phyloP scores from a whole-genome alignment of 2,797 vertebrate genomes.

The Typhlichthys eigenmanni region DNA sequence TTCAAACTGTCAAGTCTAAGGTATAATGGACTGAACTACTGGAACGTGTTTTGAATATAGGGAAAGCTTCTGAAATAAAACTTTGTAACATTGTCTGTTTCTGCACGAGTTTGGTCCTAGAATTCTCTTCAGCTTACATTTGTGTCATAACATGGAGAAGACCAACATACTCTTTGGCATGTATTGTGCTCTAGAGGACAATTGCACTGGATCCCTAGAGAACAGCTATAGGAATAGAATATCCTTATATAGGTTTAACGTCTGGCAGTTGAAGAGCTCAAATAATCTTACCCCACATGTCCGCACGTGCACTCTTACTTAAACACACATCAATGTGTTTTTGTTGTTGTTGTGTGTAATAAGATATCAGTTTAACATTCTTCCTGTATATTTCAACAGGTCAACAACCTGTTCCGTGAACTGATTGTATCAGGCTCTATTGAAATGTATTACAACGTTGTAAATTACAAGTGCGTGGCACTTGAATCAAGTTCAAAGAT shows the following conservation, averaged over 20 bases:
- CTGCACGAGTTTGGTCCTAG: neutral
- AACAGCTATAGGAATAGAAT: conserved; percentile 71
- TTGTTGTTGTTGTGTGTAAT: neutral
- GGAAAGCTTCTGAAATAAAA: neutral
- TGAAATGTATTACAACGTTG: conserved; percentile 24
- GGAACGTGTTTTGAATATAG: neutral
- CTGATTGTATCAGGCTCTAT: conserved; percentile 10
- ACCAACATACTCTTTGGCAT: conserved; percentile 21
- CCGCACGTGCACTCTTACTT: conserved; percentile 9
- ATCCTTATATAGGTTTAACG: conserved; percentile 69
- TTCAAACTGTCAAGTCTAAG: conserved; percentile 26
- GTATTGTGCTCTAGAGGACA: conserved; percentile 59
- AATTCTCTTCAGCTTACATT: neutral
- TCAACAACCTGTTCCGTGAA: conserved; percentile 13
- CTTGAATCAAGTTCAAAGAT: conserved; percentile 48
- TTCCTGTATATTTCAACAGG: conserved; percentile 4
- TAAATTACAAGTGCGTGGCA: neutral
- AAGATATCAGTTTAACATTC: conserved; percentile 6
- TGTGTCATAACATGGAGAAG: neutral
- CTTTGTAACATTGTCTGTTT: neutral
- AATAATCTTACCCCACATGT: conserved; percentile 45
- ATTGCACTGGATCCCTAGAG: conserved; percentile 58
- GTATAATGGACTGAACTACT: conserved; percentile 1
- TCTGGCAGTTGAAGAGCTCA: conserved; percentile 46
- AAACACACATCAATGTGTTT: conserved; percentile 2